Evolutionary conservation across 1,140 invertebrate species (phyloP).

Genomic region (Euglossa dilemma): DNA sequence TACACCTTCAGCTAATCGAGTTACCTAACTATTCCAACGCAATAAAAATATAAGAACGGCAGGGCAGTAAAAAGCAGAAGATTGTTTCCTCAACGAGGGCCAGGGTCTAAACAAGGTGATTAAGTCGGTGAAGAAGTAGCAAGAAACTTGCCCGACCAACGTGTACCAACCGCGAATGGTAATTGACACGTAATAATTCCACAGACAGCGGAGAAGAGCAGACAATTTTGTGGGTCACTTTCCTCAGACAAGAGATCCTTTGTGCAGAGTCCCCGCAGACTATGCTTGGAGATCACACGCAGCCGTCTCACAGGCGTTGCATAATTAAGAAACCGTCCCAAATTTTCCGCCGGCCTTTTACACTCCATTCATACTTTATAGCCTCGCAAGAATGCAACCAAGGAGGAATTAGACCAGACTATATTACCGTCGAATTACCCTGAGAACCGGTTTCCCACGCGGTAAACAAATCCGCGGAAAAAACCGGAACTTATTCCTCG

Average conservation of each 20-base stretch:
- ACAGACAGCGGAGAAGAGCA: too few species aligned
- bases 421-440: background rate
- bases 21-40: too few species aligned
- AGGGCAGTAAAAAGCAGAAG: too few species aligned
- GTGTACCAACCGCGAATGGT: background rate
- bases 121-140: background rate
- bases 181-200: background rate
- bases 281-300: background rate
- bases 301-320: background rate
- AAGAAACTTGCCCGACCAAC: too few species aligned
- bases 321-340: background rate
- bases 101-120: too few species aligned
- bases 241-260: background rate
- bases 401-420: background rate
- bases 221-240: background rate
- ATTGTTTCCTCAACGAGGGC: too few species aligned
- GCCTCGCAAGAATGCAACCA: background rate
- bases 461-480: background rate
- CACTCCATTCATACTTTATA: background rate
- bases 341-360: background rate
- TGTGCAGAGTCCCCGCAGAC: background rate
- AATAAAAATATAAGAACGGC: too few species aligned
- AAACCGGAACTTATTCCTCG: background rate
- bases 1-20: too few species aligned
- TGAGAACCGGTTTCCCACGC: background rate